A percentile compares a stretch with the other conserved stretches of the same genome.
Evolutionary conservation across 2,113 vertebrate species (phyloP).

Genomic region (Anarhynchus alexandrinus): DNA sequence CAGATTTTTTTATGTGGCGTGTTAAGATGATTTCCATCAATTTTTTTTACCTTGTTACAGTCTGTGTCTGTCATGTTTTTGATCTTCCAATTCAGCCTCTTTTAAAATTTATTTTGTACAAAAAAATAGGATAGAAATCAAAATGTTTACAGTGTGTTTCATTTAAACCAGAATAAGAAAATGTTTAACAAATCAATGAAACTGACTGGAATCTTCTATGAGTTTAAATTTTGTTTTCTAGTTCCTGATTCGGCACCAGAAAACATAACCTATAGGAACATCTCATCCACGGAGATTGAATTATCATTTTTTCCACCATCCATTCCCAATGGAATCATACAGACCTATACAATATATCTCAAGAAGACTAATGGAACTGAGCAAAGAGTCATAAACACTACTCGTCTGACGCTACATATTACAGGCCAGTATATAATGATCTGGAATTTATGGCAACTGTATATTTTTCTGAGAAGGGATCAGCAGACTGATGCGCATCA

Average conservation of each 20-base stretch:
- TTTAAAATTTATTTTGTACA: not conserved
- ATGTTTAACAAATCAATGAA: not conserved
- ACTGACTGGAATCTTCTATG: not conserved
- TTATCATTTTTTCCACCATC: constrained; percentile 75
- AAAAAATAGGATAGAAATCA: not conserved
- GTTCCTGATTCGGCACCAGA: constrained; percentile 77
- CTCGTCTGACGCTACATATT: constrained; percentile 54
- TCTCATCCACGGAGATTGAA: constrained; percentile 76
- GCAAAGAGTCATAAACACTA: constrained; percentile 69
- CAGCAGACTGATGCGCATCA: not conserved
- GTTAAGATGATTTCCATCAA: not conserved
- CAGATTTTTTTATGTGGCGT: not conserved
- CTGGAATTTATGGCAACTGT: not conserved
- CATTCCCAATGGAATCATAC: constrained; percentile 76
- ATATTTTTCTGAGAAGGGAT: not conserved
- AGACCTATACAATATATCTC: constrained; percentile 77
- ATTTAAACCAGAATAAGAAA: not conserved
- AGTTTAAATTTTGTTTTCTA: constrained; percentile 42
- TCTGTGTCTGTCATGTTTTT: not conserved
- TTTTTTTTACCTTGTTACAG: not conserved
- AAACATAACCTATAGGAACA: constrained; percentile 77
- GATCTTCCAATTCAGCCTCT: not conserved
- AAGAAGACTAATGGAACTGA: constrained; percentile 60
- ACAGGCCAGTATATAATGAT: constrained; percentile 65
- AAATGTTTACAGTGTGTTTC: not conserved